A percentile compares a stretch with the other conserved stretches of the same genome.
Evolutionary conservation across 2,797 vertebrate species (phyloP).

Genomic region (Phrynocephalus forsythii): DNA sequence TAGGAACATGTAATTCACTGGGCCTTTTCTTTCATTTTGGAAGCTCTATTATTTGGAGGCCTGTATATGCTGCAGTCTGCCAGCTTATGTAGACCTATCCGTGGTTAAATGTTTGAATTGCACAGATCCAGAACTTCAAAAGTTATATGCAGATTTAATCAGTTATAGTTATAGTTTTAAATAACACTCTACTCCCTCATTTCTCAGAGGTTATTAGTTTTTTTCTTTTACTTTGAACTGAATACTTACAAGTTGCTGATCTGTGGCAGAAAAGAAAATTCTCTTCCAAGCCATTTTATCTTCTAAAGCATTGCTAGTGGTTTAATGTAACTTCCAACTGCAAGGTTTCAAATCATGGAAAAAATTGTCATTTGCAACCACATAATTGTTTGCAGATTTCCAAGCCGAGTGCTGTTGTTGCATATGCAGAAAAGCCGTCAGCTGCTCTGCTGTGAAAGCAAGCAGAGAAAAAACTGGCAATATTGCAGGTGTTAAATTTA

Average conservation of each 20-base stretch:
- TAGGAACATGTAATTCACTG: too few relatives aligned
- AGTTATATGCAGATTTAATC: background rate
- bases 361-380: background rate
- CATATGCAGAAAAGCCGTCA: slow-evolving; percentile 9
- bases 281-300: background rate
- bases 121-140: background rate
- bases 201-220: background rate
- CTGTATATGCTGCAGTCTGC: too few relatives aligned
- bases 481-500: slow-evolving; percentile 11
- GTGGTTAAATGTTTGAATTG: background rate
- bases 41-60: too few relatives aligned
- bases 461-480: background rate
- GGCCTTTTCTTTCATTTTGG: too few relatives aligned
- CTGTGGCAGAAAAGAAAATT: background rate
- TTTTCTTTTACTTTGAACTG: background rate
- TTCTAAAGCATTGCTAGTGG: background rate
- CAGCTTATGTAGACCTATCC: too few relatives aligned
- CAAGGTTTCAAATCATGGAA: slow-evolving; percentile 10
- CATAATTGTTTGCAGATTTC: slow-evolving; percentile 39
- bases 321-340: slow-evolving; percentile 1
- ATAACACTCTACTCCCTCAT: background rate
- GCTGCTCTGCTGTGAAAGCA: background rate
- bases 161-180: background rate
- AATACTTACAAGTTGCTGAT: background rate
- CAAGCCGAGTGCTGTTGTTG: background rate